Evolutionary conservation across 1,140 invertebrate genomes (phyloP), one percentile per base, ranked within the genome.

Genomic region (Latrodectus geometricus): DNA sequence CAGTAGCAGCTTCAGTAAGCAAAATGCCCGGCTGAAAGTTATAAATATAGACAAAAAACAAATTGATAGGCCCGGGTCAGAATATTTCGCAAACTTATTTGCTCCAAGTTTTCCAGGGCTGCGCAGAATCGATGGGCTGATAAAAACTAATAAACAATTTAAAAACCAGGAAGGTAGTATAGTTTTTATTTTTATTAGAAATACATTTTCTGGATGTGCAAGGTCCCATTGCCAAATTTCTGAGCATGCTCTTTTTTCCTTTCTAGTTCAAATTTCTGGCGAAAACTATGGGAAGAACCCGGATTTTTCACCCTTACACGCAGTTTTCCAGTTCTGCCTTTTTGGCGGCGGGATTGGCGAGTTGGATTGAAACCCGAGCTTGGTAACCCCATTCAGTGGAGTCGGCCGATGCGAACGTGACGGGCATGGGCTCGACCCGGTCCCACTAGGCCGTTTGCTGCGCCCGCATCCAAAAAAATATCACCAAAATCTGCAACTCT

Each of bases 401-500:
- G 83, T 75, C 76, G 11, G 83, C 73, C 75, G 83, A 86, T 86
- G 74, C 83, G 66, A 86, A 70, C 74, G 83, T 49, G 65, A 72
- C 49, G 83, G 83, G 83, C 83, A 86, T 86, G 83, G 83, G 83
- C 65, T 77, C 66, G 83, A 77, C 83, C 83, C 83, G 52, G 83
- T 86, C 83, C 75, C 68, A 23, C 17, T 86, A 86, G 50, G 68
- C 52, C 82, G 72, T 75, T 73, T 83, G 70, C 72, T 81, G 65
- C 74, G 74, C 75, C 83, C 75, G 74, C 82, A 74, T 78, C 83
- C 75, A 66, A 35, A 68, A 70, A 52, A 14, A 61, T 61, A 61
- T 61, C 54, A 14, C 54, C 48, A 69, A 20, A 73, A 56, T 23
- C 35, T 35, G 35, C 1, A 35, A 35, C 9, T n/a, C 70, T 82